Base-by-base conservation (phyloP, 2,888 invertebrate species). In the Hirtodrosophila histrioides region DNA sequence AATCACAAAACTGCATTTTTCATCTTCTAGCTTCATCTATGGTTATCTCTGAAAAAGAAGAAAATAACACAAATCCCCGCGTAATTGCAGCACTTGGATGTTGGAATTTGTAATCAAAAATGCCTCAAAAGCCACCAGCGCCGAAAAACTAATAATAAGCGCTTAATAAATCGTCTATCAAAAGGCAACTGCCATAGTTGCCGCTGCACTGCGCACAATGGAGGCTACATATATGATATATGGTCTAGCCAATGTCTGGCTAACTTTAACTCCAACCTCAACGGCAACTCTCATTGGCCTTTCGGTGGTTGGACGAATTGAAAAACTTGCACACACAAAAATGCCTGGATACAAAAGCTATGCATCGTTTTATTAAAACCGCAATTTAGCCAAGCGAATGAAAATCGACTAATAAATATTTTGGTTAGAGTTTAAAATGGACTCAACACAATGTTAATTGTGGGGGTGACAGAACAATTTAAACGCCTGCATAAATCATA, bases 81-180 rank as follows among this genome's bases (percentile, higher is more conserved):
- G 60, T 65, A 69, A 63, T 74, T 78, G 49, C 69, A 44, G 48
- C 75, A 56, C 58, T 74, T 54, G 53, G 33, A 45, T 62, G 60
- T 56, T 53, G 82, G 82, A 82, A 82, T 82, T 82, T 86, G 82
- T 80, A 82, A 82, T 82, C 82, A 86, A 82, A 82, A 81, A 67
- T 80, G 58, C 61, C 74, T 65, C 58, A 70, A 77, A 79, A 86
- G 77, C 82, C 86, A 77, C 50, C 67, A 65, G 79, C 61, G 67
- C 71, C 66, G 64, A 60, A 78, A 82, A 82, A 86, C 86, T 82
- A 82, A 82, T 82, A 82, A 82, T 84, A 86, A 82, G 80, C 82
- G 82, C 82, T 82, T 82, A 86, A 82, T 82, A 82, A 82, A 82
- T 82, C 82, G 84, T 86, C 71, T 63, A 82, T 82, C 84, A 82